Evolutionary conservation across 1,140 invertebrate species (phyloP).

Genomic region (Gonioctena quinquepunctata): DNA sequence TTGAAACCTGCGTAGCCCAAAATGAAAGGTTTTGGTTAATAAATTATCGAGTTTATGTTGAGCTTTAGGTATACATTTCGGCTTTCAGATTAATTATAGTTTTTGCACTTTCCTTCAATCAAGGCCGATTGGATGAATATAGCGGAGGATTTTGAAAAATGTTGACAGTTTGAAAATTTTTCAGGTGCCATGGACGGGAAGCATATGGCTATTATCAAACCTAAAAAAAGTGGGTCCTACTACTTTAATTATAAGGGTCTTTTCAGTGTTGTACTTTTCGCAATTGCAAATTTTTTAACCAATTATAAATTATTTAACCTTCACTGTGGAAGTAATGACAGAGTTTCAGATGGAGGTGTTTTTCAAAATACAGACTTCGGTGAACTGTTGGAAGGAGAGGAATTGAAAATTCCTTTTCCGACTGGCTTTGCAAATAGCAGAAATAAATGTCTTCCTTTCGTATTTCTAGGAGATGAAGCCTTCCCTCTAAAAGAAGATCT

Average conservation of each 20-base stretch:
- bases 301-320: neutral
- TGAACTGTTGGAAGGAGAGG: neutral
- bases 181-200: neutral
- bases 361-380: neutral
- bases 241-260: neutral
- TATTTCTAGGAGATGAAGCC: neutral
- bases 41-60: too few relatives aligned
- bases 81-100: too few relatives aligned
- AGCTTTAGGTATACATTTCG: too few relatives aligned
- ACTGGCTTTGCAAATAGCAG: neutral
- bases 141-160: neutral
- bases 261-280: neutral
- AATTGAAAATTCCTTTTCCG: neutral
- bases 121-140: too few relatives aligned
- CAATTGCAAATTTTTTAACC: neutral
- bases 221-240: neutral
- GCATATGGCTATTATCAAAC: neutral
- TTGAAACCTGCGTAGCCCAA: too few relatives aligned
- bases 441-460: neutral
- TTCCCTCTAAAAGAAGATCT: neutral
- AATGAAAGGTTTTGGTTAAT: too few relatives aligned
- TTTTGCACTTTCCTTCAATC: too few relatives aligned
- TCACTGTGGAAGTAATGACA: neutral
- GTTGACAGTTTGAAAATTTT: neutral
- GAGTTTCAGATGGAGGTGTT: neutral